Evolutionary conservation across 2,888 invertebrate species (phyloP), one percentile per base, ranked within the genome.

Genomic region (Spisula subtruncata): DNA sequence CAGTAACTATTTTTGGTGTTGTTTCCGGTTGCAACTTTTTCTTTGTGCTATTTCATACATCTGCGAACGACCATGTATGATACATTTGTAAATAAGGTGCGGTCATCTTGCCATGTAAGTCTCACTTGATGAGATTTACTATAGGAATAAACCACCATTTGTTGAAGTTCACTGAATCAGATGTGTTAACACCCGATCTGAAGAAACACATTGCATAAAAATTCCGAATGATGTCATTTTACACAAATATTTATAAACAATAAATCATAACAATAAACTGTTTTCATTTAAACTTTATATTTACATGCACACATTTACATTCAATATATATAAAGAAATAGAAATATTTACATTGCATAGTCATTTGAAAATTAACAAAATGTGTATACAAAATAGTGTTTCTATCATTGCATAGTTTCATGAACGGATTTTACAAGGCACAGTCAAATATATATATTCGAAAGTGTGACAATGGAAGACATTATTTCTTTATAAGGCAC

Each of bases 291-390:
- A 25, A 48, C 51, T 75, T 84, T 75, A 75, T 84, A 84, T 84
- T 84, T 84, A 84, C 84, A 84, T 8, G 41, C 84, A 84, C 41
- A 84, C 46, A 83, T 83, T 10, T 75, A 54, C 83, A 83, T 18
- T 75, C 71, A 84, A 51, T 51, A 71, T 54, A 54, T 46, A 51
- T 84, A 84, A 18, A 75, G 32, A 75, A 35, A 75, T 35, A 75
- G n/a, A 32, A 75, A 35, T 75, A 75, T 75, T 75, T 75, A 84
- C 75, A 84, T n/a, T 75, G 75, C 84, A 84, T 84, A 75, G 84
- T 75, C 32, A n/a, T 75, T 71, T 2, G 32, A 75, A 75, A 71
- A 75, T 75, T 32, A 75, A 75, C 29, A 84, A 83, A 75, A 84
- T 51, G 41, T 75, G 75, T 20, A 25, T 20, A 75, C 41, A 84